phyloP scores from a whole-genome alignment of 1,140 invertebrate species.

The Lasioglossum albipes region DNA sequence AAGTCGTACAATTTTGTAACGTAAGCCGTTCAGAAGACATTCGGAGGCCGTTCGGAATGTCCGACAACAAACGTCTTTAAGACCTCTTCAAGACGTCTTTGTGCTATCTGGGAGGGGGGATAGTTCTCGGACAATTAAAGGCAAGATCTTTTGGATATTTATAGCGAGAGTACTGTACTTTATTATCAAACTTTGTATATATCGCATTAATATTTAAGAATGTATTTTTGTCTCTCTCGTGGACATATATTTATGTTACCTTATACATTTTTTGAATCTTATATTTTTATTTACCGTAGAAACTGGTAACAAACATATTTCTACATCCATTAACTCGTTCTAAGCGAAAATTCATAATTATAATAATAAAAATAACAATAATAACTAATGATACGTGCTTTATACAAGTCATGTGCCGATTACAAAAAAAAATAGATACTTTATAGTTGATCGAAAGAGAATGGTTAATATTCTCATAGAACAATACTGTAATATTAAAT shows the following conservation, averaged over 20 bases:
- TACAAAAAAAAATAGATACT: slow-evolving; percentile 22
- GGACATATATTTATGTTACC: slow-evolving; percentile 25
- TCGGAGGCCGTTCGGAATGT: too few relatives aligned
- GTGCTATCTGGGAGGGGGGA: too few relatives aligned
- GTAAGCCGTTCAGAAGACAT: too few relatives aligned
- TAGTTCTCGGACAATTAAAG: too few relatives aligned
- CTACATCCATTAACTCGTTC: slow-evolving; percentile 21
- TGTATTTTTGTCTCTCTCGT: slow-evolving; percentile 10
- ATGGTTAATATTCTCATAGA: slow-evolving; percentile 42
- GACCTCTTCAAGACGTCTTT: too few relatives aligned
- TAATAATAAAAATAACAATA: slow-evolving; percentile 25
- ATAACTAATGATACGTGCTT: slow-evolving; percentile 37
- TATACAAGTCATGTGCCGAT: slow-evolving; percentile 33
- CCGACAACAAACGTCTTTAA: too few relatives aligned
- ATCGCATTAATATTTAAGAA: slow-evolving; percentile 24
- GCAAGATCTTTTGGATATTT: too few relatives aligned
- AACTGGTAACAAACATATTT: slow-evolving; percentile 12
- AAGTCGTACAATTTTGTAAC: too few relatives aligned
- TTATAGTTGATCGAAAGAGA: slow-evolving; percentile 39
- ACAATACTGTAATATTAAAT: slow-evolving; percentile 33
- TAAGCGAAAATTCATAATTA: slow-evolving; percentile 8
- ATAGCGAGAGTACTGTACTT: background rate
- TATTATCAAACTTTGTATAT: slow-evolving; percentile 31
- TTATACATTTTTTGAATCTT: slow-evolving; percentile 7
- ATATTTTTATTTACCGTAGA: slow-evolving; percentile 22